These are phyloP conservation scores for Prorops nasuta DNA, from an alignment of 1,140 invertebrate species.

Conservation along the genomic window DNA sequence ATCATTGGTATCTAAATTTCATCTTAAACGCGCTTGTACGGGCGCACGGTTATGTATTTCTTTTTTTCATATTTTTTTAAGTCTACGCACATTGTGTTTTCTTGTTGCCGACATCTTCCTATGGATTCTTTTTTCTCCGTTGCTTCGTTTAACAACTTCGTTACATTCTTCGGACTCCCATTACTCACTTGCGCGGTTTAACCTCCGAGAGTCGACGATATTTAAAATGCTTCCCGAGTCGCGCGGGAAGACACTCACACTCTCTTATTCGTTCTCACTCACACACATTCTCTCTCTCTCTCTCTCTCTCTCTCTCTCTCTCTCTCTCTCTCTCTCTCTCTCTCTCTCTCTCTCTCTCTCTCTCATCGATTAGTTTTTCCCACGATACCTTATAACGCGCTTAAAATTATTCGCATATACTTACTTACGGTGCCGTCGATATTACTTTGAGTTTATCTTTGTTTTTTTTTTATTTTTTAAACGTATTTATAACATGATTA, in stretches of 20 bases:
- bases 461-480: slow-evolving; percentile 11
- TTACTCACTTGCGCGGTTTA: not conserved
- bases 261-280: too few relatives aligned
- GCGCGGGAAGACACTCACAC: not conserved
- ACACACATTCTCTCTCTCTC: too few relatives aligned
- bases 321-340: slow-evolving; percentile 20
- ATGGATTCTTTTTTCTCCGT: slow-evolving; percentile 6
- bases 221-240: not conserved
- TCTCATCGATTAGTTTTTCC: not conserved
- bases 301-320: too few relatives aligned
- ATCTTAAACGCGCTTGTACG: slow-evolving; percentile 9
- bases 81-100: slow-evolving; percentile 24
- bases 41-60: slow-evolving; percentile 7
- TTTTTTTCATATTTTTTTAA: slow-evolving; percentile 17
- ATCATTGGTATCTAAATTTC: slow-evolving; percentile 21
- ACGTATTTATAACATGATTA: slow-evolving; percentile 54
- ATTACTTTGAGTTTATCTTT: slow-evolving; percentile 29
- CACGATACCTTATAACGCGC: slow-evolving; percentile 30
- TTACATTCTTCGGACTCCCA: not conserved
- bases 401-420: slow-evolving; percentile 53
- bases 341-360: slow-evolving; percentile 22
- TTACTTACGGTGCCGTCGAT: slow-evolving; percentile 47
- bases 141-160: not conserved
- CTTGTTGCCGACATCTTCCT: slow-evolving; percentile 22
- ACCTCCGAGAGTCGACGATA: not conserved